Evolutionary conservation across 2,888 invertebrate genomes (phyloP).

Genomic region (Falcaria lacertinaria): DNA sequence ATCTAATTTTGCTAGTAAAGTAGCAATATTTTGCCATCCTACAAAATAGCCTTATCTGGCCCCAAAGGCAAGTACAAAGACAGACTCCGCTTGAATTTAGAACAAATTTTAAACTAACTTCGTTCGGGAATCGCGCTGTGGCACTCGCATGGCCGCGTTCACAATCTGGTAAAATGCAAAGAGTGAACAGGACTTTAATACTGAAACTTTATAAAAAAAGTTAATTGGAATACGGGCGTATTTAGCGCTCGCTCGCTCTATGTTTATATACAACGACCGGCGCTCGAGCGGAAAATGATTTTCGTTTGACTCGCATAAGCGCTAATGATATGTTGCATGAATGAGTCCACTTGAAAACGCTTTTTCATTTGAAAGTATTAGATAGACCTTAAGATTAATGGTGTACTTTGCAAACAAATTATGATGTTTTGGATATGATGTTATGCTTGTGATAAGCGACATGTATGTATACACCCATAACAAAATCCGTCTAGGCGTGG

Average conservation of each 20-base stretch:
- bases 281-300: constrained; percentile 42
- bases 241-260: constrained; percentile 42
- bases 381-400: constrained; percentile 1
- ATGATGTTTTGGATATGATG: not conserved
- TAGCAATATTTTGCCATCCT: not conserved
- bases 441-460: not conserved
- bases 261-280: constrained; percentile 41
- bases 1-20: not conserved
- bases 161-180: constrained; percentile 36
- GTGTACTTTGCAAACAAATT: not conserved
- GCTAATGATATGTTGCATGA: constrained; percentile 35
- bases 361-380: constrained; percentile 9
- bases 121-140: constrained; percentile 38
- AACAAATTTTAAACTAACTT: constrained; percentile 48
- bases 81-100: constrained; percentile 40
- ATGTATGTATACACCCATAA: constrained; percentile 11
- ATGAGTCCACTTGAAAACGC: constrained; percentile 15
- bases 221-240: constrained; percentile 40
- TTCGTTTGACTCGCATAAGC: constrained; percentile 35
- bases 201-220: constrained; percentile 28
- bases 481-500: constrained; percentile 37
- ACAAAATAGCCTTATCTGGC: constrained; percentile 39
- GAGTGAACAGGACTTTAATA: constrained; percentile 33
- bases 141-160: constrained; percentile 35
- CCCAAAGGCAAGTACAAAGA: constrained; percentile 37